Evolutionary conservation across 2,113 vertebrate genomes (phyloP).

Genomic region (Cinclus mexicanus): DNA sequence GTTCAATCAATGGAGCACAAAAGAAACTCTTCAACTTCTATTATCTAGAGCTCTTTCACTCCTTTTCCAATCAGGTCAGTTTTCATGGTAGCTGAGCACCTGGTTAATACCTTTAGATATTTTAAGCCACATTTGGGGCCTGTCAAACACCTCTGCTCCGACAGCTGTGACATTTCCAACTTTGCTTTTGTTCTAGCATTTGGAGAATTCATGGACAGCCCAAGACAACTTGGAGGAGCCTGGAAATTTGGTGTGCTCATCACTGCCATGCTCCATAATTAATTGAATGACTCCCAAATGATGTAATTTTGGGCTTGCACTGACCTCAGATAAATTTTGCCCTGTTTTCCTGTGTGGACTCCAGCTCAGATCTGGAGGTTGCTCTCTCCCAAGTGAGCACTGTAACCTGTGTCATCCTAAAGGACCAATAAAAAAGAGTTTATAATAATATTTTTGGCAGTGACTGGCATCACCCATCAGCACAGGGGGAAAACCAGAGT

Average conservation of each 20-base stretch:
- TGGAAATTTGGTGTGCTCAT: background rate
- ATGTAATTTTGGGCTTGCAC: background rate
- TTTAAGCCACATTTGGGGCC: background rate
- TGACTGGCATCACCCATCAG: background rate
- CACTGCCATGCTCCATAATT: background rate
- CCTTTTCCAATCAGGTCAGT: background rate
- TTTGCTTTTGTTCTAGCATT: background rate
- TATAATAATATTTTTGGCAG: background rate
- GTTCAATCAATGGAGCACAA: background rate
- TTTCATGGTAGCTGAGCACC: background rate
- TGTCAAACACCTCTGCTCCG: background rate
- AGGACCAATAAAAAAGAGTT: background rate
- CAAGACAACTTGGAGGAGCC: background rate
- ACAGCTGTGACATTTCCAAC: rapidly evolving
- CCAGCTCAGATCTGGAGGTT: background rate
- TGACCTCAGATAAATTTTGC: background rate
- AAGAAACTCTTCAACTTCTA: background rate
- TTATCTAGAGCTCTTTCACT: background rate
- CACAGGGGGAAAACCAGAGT: background rate
- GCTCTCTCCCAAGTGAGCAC: background rate
- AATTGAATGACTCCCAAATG: background rate
- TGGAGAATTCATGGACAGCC: background rate
- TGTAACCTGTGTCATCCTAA: background rate
- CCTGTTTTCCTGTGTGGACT: rapidly evolving
- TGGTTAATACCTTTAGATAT: background rate